Conservation (phyloP, 2,797 vertebrate species). For the Okamejei kenojei region DNA sequence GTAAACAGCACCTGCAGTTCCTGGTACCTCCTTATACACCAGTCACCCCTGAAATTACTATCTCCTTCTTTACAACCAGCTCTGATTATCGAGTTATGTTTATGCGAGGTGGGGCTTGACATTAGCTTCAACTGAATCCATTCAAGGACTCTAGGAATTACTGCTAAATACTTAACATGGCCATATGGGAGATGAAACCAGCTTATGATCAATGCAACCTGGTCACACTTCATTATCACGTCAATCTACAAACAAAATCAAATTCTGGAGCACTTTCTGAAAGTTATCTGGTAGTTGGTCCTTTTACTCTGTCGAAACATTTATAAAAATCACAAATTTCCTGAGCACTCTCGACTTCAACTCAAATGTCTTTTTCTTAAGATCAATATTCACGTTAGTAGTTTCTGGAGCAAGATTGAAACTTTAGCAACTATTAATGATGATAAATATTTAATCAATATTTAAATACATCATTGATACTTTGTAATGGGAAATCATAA, state of each 20-base stretch:
- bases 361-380: neutral
- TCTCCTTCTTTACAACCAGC: neutral
- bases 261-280: neutral
- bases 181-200: conserved; percentile 31
- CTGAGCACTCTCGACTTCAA: neutral
- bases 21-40: neutral
- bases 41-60: no score
- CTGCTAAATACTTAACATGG: conserved; percentile 21
- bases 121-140: conserved; percentile 35
- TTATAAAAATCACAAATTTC: neutral
- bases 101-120: neutral
- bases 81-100: conserved; percentile 16
- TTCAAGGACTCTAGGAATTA: conserved; percentile 37
- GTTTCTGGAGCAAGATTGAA: neutral
- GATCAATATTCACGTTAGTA: neutral
- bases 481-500: neutral
- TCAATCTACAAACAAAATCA: neutral
- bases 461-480: neutral
- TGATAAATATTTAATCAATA: neutral
- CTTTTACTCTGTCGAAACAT: neutral
- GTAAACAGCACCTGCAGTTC: no score
- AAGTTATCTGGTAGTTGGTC: neutral
- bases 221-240: neutral
- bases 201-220: conserved; percentile 23
- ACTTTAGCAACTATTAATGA: neutral